Evolutionary conservation across 35 echinoderm and acorn worm genomes (phyloP), one percentile per base, ranked within the genome.

Genomic region (Heliocidaris erythrogramma): DNA sequence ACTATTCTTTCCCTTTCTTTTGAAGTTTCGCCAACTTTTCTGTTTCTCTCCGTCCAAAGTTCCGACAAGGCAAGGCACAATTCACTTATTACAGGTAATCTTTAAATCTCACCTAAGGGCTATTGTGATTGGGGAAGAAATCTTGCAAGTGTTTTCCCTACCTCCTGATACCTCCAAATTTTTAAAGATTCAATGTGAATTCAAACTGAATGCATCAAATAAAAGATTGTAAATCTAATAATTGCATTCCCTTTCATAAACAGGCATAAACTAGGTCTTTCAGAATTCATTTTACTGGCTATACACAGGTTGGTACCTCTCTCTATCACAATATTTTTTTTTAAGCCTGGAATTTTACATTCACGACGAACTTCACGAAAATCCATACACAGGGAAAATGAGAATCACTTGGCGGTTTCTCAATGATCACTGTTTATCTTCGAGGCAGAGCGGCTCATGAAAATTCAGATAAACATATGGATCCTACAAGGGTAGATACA

Each of bases 111-210:
- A 78, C 65, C 65, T 78, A 78, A 18, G 24, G 65, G 65, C 65
- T 78, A 78, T 78, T 78, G 65, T 78, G 65, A 78, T 78, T 78
- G 4, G 65, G 65, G 65, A 78, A n/a, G 65, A 78, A 78, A n/a
- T 78, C 65, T 78, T 78, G 65, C 65, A 78, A 78, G 65, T 78
- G 65, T 78, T 78, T 78, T 78, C 65, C 27, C 65, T 78, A n/a
- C 18, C 7, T 29, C 65, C 21, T 78, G 18, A 78, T 21, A 78
- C 65, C 65, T 78, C 27, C 65, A 78, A n/a, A 78, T n/a, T 78
- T 0, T 78, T 21, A 78, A 78, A 78, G 65, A 78, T 78, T 21
- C 7, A 78, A 78, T 78, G n/a, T 78, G 7, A 78, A 78, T 27
- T 21, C 27, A 78, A 78, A 24, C 27, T 27, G 65, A 78, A 78